Conservation (phyloP, 2,888 invertebrate genomes). For the Vesta saturnalis region DNA sequence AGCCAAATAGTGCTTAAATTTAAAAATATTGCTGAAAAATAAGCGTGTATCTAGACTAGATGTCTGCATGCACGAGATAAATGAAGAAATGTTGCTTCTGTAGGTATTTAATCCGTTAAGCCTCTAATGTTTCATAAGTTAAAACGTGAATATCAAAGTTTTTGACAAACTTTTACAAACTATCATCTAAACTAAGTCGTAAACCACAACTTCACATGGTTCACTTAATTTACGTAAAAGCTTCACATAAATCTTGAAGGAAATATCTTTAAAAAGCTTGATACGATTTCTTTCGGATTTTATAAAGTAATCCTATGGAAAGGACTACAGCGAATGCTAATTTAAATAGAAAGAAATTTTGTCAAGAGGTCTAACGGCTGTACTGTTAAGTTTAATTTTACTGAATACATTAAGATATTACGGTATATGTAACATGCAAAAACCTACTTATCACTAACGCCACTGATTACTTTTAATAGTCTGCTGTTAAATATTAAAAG, state of each 20-base stretch:
- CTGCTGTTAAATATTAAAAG: not conserved
- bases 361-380: constrained; percentile 3
- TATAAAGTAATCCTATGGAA: constrained; percentile 6
- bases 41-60: too few relatives aligned
- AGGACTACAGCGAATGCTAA: constrained; percentile 10
- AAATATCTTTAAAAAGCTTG: constrained; percentile 21
- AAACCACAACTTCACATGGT: constrained; percentile 12
- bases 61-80: too few relatives aligned
- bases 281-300: constrained; percentile 21
- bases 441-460: constrained; percentile 5
- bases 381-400: constrained; percentile 21
- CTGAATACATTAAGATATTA: constrained; percentile 21
- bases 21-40: too few relatives aligned
- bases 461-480: constrained; percentile 1
- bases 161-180: constrained; percentile 8
- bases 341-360: constrained; percentile 23
- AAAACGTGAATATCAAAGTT: not conserved
- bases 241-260: constrained; percentile 22
- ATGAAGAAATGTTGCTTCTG: not conserved
- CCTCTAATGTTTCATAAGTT: not conserved
- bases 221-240: constrained; percentile 26
- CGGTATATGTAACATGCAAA: constrained; percentile 12
- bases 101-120: not conserved
- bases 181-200: constrained; percentile 11
- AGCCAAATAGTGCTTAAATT: too few relatives aligned